Percentiles rank a stretch among this genome's conserved stretches.
Evolutionary conservation across 2,888 invertebrate genomes (phyloP).

Genomic region (Pristionchus arcanus): DNA sequence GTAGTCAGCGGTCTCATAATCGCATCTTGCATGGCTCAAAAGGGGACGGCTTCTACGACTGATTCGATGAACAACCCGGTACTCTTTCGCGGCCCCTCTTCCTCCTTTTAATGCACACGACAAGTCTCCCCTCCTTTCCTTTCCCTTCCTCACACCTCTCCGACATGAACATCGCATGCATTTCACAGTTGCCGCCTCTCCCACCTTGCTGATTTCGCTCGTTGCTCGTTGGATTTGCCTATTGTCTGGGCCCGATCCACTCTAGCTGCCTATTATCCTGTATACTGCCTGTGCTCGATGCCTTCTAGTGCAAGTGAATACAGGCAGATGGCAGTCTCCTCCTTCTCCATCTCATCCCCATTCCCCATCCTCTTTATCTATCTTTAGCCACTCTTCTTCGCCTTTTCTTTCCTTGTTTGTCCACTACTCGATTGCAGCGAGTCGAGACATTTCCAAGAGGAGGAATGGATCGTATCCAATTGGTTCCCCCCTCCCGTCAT

Average conservation of each 20-base stretch:
- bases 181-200: slow-evolving; percentile 24
- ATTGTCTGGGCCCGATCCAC: background rate
- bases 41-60: background rate
- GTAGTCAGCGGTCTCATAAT: background rate
- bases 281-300: background rate
- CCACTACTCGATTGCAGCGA: slow-evolving; percentile 50
- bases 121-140: background rate
- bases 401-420: slow-evolving; percentile 29
- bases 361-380: slow-evolving; percentile 12
- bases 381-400: slow-evolving; percentile 10
- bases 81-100: background rate
- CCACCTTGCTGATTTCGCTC: background rate
- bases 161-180: background rate
- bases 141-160: background rate
- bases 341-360: background rate
- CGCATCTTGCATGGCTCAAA: slow-evolving; percentile 30
- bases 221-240: background rate
- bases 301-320: background rate
- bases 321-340: background rate
- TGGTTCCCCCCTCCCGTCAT: background rate
- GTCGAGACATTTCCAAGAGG: slow-evolving; percentile 3
- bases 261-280: background rate
- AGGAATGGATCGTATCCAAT: background rate
- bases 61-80: slow-evolving; percentile 5
- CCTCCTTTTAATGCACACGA: background rate